Percentiles rank a stretch among this genome's conserved stretches.
Evolutionary conservation across 2,113 vertebrate genomes (phyloP).

Genomic region (Psittacula cyanocephala): DNA sequence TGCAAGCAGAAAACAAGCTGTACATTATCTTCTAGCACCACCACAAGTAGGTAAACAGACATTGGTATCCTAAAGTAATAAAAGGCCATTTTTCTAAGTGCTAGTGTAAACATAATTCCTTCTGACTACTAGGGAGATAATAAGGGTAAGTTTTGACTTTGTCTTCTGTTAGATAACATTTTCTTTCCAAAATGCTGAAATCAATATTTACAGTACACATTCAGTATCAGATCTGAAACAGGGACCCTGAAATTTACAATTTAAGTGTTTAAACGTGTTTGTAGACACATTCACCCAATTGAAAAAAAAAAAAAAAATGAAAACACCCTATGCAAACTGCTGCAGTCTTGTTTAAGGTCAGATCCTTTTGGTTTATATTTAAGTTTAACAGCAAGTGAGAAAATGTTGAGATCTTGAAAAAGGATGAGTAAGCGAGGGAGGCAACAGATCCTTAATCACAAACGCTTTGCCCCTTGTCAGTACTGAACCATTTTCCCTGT

Average conservation of each 20-base stretch:
- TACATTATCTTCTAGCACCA: background rate
- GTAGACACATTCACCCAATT: background rate
- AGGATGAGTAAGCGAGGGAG: background rate
- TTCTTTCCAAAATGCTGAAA: background rate
- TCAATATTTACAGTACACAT: background rate
- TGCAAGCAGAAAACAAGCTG: background rate
- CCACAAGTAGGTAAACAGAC: background rate
- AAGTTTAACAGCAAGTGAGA: background rate
- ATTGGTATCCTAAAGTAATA: background rate
- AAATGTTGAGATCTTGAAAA: background rate
- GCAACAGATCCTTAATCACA: background rate
- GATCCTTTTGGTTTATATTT: background rate
- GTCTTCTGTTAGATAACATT: background rate
- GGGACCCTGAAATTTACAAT: background rate
- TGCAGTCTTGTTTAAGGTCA: background rate
- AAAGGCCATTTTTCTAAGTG: background rate
- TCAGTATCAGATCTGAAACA: background rate
- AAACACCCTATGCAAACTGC: background rate
- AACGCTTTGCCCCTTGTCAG: background rate
- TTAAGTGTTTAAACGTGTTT: background rate
- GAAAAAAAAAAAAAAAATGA: background rate
- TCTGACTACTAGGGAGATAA: background rate
- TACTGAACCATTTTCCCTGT: background rate
- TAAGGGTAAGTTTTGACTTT: background rate
- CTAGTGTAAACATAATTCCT: background rate